These are phyloP conservation scores for Quadroppia sp. DNA, from an alignment of 2,888 invertebrate species.

Conservation along the genomic window DNA sequence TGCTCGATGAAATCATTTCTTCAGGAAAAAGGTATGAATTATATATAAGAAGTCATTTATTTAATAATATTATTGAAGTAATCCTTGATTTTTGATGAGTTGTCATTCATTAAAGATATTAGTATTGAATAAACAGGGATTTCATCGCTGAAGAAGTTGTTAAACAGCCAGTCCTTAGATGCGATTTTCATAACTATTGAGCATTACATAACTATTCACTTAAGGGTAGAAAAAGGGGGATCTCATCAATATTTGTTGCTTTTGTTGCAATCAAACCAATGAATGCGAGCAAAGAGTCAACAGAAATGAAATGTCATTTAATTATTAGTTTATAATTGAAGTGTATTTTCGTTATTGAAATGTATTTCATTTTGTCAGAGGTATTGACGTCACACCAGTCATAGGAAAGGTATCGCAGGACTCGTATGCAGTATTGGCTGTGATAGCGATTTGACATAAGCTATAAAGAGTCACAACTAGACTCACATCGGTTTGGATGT, in stretches of 20 bases:
- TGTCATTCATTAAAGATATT: too few species aligned
- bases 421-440: not conserved
- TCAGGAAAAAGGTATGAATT: too few species aligned
- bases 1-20: too few species aligned
- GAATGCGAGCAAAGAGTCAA: not conserved
- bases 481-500: slow-evolving; percentile 17
- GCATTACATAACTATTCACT: too few species aligned
- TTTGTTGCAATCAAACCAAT: not conserved
- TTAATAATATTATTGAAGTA: too few species aligned
- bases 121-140: too few species aligned
- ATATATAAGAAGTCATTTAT: too few species aligned
- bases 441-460: not conserved
- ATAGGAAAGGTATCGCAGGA: slow-evolving; percentile 12
- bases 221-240: not conserved
- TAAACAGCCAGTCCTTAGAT: too few species aligned
- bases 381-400: slow-evolving; percentile 22
- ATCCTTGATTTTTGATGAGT: too few species aligned
- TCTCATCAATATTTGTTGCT: not conserved
- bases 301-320: slow-evolving; percentile 9
- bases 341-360: slow-evolving; percentile 17
- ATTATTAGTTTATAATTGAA: slow-evolving; percentile 17
- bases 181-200: too few species aligned
- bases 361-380: not conserved
- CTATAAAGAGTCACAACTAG: not conserved
- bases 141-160: too few species aligned